phyloP scores from a whole-genome alignment of 2,797 vertebrate genomes.

The Aldrovandia affinis region DNA sequence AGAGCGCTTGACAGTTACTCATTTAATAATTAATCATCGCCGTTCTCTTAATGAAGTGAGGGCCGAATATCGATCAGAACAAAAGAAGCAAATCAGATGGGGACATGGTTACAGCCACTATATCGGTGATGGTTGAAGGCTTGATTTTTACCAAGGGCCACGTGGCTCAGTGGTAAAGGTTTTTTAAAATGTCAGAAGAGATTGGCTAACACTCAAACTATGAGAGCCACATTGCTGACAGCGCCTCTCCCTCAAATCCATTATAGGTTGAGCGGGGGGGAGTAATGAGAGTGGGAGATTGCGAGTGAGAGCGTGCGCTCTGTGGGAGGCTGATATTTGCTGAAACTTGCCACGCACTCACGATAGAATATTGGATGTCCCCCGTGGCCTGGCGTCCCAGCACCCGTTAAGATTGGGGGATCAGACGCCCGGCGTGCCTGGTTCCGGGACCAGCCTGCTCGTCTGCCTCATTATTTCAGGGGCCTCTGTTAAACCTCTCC shows the following conservation, averaged over 20 bases:
- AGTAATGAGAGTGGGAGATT: neutral
- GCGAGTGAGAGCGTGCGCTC: neutral
- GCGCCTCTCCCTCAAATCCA: neutral
- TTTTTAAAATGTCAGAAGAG: neutral
- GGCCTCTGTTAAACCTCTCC: neutral
- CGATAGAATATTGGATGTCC: neutral
- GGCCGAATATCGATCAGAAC: neutral
- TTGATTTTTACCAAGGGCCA: neutral
- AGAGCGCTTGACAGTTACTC: neutral
- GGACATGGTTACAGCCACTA: neutral
- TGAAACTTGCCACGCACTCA: neutral
- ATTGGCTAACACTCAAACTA: neutral
- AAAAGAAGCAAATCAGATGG: neutral
- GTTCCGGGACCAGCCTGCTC: neutral
- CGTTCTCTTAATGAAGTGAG: slow-evolving; percentile 11
- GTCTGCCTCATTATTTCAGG: neutral
- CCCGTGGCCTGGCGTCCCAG: neutral
- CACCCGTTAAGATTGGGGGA: neutral
- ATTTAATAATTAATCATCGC: slow-evolving; percentile 16
- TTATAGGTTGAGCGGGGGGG: neutral
- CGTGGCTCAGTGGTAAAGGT: neutral
- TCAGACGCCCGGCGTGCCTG: neutral
- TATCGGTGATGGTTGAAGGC: neutral
- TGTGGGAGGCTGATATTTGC: neutral
- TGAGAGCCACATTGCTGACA: neutral